phyloP scores from a whole-genome alignment of 1,140 invertebrate species.

The Pomphorhynchus laevis region DNA sequence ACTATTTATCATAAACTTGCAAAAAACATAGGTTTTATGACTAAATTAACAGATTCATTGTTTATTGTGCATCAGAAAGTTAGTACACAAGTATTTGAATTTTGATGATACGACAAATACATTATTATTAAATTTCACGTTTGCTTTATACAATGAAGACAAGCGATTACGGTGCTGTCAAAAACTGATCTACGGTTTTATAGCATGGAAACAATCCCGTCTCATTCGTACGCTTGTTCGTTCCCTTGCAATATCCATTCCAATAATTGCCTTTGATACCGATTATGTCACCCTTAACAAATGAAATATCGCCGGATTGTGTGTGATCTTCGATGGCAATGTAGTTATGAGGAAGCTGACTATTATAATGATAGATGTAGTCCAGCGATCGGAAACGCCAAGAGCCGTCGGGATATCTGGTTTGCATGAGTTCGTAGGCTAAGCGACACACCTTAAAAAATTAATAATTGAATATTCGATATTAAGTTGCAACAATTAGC shows the following conservation, averaged over 20 bases:
- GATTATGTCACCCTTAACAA: slow-evolving; percentile 39
- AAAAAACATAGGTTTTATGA: no score
- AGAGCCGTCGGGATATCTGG: slow-evolving; percentile 43
- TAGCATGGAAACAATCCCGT: slow-evolving; percentile 22
- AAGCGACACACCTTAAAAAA: slow-evolving; percentile 53
- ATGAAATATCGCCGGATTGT: slow-evolving; percentile 31
- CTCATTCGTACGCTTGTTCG: slow-evolving; percentile 36
- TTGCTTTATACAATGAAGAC: no score
- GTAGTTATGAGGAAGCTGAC: slow-evolving; percentile 51
- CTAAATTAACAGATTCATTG: no score
- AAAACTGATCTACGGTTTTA: slow-evolving; percentile 17
- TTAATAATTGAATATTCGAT: no score
- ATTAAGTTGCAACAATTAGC: no score
- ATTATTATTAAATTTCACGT: no score
- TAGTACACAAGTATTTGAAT: no score
- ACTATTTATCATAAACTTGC: no score
- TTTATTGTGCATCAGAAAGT: no score
- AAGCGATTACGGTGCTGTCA: no score
- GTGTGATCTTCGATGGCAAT: slow-evolving; percentile 35
- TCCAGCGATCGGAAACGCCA: slow-evolving; percentile 48
- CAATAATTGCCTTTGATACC: slow-evolving; percentile 80
- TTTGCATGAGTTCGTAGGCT: slow-evolving; percentile 81
- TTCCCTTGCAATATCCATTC: slow-evolving; percentile 61
- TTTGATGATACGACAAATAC: no score
- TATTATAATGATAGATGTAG: slow-evolving; percentile 87